Base-by-base conservation (phyloP, 2,797 vertebrate species). In the Tenualosa thibaudeaui region DNA sequence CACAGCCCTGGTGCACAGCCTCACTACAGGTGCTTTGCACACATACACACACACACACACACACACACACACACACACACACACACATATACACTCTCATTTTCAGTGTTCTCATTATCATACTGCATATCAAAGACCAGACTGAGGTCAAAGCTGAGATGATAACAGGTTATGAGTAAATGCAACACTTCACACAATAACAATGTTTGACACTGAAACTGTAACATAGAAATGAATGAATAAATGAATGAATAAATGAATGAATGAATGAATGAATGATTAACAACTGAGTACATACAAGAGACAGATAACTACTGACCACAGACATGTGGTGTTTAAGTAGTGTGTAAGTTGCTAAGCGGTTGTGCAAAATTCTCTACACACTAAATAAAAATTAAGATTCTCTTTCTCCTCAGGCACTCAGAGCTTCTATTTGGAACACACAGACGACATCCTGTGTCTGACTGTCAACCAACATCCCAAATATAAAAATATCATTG, bases 391-490 rank as follows among this genome's bases (percentile, higher is more conserved):
- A 19, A 75, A 71, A 37, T 37, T 15, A 75, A 75, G 68, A 15
- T 75, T 31, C 37, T 17, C 37, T 46, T 22, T 65, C 40, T 50
- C 15, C 46, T 85, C 92, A 99, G 98, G 98, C 84, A 97, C 95
- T 60, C 98, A 99, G 93, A 99, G 96, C 85, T 99, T 99, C 94
- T 99, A 99, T 93, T 93, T 99, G 92, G 98, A 99, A 84, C 98
- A 99, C 91, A 99, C 98, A 0, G 98, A 99, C 0, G 98, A 99
- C 94, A 98, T 99, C 92, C 96, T 99, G 53, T 99, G 98, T 90
- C 95, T 99, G 89, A 99, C 98, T 0, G 97, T 98, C 92, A 99
- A 99, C 85, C 98, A 99, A 85, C 98, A 99, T 86, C 98, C 98
- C 6, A 99, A 99, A 90, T 99, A 98, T 92, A 97, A 97, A 82